Percentiles rank a stretch among this genome's conserved stretches.
These are phyloP conservation scores for Apis cerana DNA, from an alignment of 1,140 invertebrate genomes.

Conservation along the genomic window DNA sequence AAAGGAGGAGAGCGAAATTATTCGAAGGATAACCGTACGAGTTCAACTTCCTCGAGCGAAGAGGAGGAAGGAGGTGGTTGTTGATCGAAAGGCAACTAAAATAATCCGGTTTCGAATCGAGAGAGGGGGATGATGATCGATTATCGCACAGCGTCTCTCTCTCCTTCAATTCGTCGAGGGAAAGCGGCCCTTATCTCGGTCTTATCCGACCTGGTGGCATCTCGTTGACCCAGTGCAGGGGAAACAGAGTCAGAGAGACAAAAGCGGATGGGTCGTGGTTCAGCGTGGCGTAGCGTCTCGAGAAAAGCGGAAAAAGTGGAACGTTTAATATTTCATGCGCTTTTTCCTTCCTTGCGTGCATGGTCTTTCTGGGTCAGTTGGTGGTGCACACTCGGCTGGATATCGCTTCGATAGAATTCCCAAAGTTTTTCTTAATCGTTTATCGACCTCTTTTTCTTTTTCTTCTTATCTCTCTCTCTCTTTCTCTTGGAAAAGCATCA, in stretches of 20 bases:
- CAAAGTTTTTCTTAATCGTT: background rate
- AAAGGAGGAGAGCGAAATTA: too few species aligned
- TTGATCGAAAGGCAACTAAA: background rate
- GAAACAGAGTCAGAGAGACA: conserved; percentile 30
- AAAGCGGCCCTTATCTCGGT: conserved; percentile 29
- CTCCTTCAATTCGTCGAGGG: background rate
- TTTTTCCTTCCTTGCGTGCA: background rate
- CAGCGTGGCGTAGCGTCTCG: background rate
- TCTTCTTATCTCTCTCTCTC: background rate
- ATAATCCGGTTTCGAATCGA: background rate
- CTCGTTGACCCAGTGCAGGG: conserved; percentile 38
- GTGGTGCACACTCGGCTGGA: background rate
- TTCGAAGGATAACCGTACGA: background rate
- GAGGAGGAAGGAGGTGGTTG: too few species aligned
- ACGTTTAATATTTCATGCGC: conserved; percentile 35
- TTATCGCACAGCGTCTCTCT: conserved; percentile 22
- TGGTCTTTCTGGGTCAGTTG: conserved; percentile 23
- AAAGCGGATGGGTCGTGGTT: background rate
- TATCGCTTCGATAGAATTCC: background rate
- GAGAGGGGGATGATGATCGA: conserved; percentile 8
- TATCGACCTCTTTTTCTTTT: background rate
- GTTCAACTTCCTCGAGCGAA: too few species aligned
- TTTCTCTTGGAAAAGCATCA: background rate
- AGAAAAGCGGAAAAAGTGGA: conserved; percentile 9
- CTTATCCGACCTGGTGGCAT: conserved; percentile 16